A percentile compares a stretch with the other conserved stretches of the same genome.
phyloP scores from a whole-genome alignment of 1,140 invertebrate species.

The Metopolophium dirhodum region DNA sequence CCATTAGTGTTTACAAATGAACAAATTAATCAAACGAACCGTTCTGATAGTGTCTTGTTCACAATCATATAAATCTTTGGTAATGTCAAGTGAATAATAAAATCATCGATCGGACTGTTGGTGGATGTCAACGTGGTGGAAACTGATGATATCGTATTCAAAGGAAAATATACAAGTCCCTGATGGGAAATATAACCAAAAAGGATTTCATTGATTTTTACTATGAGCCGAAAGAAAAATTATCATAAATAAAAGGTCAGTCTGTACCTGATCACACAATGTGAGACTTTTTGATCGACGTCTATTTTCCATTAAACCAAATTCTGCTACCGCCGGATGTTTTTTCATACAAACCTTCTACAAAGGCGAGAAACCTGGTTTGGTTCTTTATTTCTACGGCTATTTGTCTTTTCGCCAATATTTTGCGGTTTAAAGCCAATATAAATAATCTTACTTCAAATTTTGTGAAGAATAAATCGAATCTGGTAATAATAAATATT shows the following conservation, averaged over 20 bases:
- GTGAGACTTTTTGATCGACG: not conserved
- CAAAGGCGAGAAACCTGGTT: not conserved
- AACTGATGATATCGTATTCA: not conserved
- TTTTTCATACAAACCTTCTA: not conserved
- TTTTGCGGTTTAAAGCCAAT: not conserved
- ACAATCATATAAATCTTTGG: not conserved
- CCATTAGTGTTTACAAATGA: not conserved
- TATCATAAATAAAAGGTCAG: not conserved
- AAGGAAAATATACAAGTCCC: not conserved
- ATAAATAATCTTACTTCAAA: not conserved
- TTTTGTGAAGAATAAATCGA: not conserved
- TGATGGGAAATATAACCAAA: not conserved
- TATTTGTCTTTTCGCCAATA: conserved; percentile 1
- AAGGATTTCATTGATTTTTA: conserved; percentile 8
- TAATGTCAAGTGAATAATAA: not conserved
- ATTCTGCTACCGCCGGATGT: not conserved
- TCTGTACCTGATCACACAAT: conserved; percentile 1
- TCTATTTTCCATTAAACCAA: not conserved
- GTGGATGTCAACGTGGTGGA: not conserved
- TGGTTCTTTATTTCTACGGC: not conserved
- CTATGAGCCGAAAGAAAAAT: not conserved
- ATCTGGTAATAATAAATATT: conserved; percentile 31
- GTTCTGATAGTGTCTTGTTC: not conserved
- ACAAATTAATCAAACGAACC: not conserved
- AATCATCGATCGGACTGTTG: not conserved